Base-by-base conservation (phyloP, 2,113 vertebrate genomes). In the Colistium nudipinnis region DNA sequence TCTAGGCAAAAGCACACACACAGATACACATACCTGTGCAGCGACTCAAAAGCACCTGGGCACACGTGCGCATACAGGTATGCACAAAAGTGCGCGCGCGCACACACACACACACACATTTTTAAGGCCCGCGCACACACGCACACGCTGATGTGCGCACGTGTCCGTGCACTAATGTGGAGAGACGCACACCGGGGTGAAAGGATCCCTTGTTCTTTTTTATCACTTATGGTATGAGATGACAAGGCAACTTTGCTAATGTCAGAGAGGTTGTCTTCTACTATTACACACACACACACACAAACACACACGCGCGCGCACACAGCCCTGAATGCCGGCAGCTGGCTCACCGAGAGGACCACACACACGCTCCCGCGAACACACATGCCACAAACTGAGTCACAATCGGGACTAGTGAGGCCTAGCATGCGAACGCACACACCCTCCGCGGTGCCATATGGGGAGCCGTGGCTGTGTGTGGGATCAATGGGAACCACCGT, bases 211-310 rank as follows among this genome's bases (percentile, higher is more conserved):
- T 86, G 74, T 90, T 82, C 66, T 78, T 66, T 78, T 66, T 77
- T 76, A 85, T 87, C 79, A 52, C 53, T n/a, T n/a, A n/a, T 61
- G 74, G 70, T 68, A 76, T 83, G 75, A 82, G 83, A 88, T 86
- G 87, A 89, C 86, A 86, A n/a, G 64, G 89, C 81, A 86, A 53
- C 73, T 87, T 83, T 74, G 55, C 31, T 70, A 86, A 84, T 80
- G 86, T 86, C 84, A 86, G 73, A 56, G 45, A 78, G 79, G 73
- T 70, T 84, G 62, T 80, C 60, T 70, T 80, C 63, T 75, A 43
- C 54, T 65, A 49, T 72, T 71, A 81, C 63, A 74, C 66, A 62
- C 47, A 48, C 67, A 45, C 43, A 45, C 43, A 45, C 43, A n/a
- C 70, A 51, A 67, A 33, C 47, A 56, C 55, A 74, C 61, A 62